These are phyloP conservation scores for Denticeps clupeoides DNA, from an alignment of 2,797 vertebrate species.

Conservation along the genomic window DNA sequence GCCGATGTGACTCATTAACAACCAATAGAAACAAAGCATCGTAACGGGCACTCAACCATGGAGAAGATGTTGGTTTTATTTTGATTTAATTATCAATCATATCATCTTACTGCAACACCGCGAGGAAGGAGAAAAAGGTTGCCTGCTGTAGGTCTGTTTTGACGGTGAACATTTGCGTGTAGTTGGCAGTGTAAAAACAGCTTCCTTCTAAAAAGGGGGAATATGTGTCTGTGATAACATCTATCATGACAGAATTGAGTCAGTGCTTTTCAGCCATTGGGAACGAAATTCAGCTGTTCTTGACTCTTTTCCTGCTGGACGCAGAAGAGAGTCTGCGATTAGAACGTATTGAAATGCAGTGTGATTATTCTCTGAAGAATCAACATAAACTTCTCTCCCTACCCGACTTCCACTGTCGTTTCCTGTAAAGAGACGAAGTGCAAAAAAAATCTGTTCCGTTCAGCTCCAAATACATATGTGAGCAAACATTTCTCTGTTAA, in stretches of 20 bases:
- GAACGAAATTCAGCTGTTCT: slow-evolving; percentile 12
- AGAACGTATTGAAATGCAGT: slow-evolving; percentile 16
- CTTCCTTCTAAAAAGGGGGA: slow-evolving; percentile 16
- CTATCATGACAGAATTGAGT: slow-evolving; percentile 11
- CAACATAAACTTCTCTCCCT: slow-evolving; percentile 13
- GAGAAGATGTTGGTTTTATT: too few relatives aligned
- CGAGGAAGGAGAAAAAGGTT: too few relatives aligned
- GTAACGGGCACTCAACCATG: too few relatives aligned
- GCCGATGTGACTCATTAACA: too few relatives aligned
- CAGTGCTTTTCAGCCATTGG: slow-evolving; percentile 14
- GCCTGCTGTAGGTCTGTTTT: too few relatives aligned
- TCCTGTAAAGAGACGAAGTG: slow-evolving; percentile 9
- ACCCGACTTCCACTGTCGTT: slow-evolving; percentile 7
- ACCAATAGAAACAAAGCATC: too few relatives aligned
- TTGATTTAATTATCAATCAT: too few relatives aligned
- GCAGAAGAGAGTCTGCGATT: slow-evolving; percentile 15
- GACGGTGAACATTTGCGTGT: too few relatives aligned
- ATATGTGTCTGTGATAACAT: slow-evolving; percentile 10
- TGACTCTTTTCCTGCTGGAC: slow-evolving; percentile 10
- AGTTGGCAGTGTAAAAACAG: too few relatives aligned
- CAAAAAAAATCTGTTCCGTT: slow-evolving; percentile 14
- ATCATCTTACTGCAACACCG: too few relatives aligned
- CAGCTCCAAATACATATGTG: slow-evolving; percentile 15
- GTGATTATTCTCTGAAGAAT: slow-evolving; percentile 13
- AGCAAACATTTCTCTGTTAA: too few relatives aligned